Conservation (phyloP, 2,888 invertebrate genomes). For the Sialis lutaria region DNA sequence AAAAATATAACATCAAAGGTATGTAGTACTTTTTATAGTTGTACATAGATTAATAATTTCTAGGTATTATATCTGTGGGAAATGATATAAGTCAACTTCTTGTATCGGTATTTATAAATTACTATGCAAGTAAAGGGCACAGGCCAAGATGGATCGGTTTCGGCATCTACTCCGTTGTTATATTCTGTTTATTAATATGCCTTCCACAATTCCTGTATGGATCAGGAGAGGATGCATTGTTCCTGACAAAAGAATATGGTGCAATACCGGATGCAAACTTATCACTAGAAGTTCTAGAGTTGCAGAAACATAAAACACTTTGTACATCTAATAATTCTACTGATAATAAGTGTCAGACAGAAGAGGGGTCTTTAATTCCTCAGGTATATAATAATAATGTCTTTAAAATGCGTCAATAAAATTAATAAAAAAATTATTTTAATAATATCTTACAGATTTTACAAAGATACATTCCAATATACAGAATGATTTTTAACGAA, state of each 20-base stretch:
- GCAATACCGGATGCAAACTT: conserved; percentile 25
- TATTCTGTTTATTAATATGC: conserved; percentile 47
- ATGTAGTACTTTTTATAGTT: not conserved
- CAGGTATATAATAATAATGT: conserved; percentile 18
- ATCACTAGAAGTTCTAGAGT: conserved; percentile 26
- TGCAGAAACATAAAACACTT: conserved; percentile 33
- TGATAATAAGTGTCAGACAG: conserved; percentile 18
- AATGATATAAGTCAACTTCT: conserved; percentile 57
- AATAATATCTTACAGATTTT: too few species aligned
- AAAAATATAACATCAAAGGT: not conserved
- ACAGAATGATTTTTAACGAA: too few species aligned
- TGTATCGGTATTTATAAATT: conserved; percentile 45
- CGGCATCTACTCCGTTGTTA: conserved; percentile 36
- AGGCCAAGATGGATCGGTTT: conserved; percentile 56
- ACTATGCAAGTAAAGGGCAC: conserved; percentile 53
- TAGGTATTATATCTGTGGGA: conserved; percentile 51
- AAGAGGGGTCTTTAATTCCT: conserved; percentile 38
- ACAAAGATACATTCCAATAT: too few species aligned
- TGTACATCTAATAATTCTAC: conserved; percentile 22
- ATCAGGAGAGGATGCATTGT: conserved; percentile 44
- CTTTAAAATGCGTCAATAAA: too few species aligned
- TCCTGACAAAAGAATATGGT: conserved; percentile 40
- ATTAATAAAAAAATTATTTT: too few species aligned
- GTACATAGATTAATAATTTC: conserved; percentile 7
- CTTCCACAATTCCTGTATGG: conserved; percentile 52